A percentile compares a stretch with the other conserved stretches of the same genome.
phyloP scores from a whole-genome alignment of 1,140 invertebrate species.

The Thaumatotibia leucotreta region DNA sequence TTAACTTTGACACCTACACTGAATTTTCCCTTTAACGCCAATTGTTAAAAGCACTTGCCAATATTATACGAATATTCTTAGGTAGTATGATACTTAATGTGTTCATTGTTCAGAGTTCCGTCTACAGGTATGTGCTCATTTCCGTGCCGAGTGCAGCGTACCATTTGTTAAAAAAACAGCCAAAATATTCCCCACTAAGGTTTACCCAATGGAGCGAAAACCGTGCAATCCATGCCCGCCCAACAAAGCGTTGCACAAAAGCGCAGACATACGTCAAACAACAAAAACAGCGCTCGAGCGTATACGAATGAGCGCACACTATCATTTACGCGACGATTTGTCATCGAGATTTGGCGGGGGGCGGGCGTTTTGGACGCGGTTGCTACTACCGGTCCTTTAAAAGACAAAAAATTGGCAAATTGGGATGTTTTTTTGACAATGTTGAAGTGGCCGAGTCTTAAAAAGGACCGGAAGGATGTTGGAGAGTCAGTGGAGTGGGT shows the following conservation, averaged over 20 bases:
- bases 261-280: constrained; percentile 65
- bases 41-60: too few relatives aligned
- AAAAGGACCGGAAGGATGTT: not conserved
- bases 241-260: constrained; percentile 43
- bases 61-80: too few relatives aligned
- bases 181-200: not conserved
- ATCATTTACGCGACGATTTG: constrained; percentile 71
- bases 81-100: too few relatives aligned
- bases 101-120: not conserved
- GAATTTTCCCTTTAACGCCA: too few relatives aligned
- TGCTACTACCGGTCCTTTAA: constrained; percentile 26
- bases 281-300: constrained; percentile 63
- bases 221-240: constrained; percentile 30
- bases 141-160: too few relatives aligned
- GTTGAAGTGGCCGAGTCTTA: not conserved
- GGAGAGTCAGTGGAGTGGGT: not conserved
- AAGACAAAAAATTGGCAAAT: not conserved
- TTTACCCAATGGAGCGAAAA: constrained; percentile 37
- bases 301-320: constrained; percentile 55
- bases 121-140: not conserved
- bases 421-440: not conserved
- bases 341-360: constrained; percentile 59
- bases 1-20: too few relatives aligned
- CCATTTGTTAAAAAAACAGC: not conserved
- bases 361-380: constrained; percentile 33